Conservation (phyloP, 2,888 invertebrate genomes). For the Icerya purchasi region DNA sequence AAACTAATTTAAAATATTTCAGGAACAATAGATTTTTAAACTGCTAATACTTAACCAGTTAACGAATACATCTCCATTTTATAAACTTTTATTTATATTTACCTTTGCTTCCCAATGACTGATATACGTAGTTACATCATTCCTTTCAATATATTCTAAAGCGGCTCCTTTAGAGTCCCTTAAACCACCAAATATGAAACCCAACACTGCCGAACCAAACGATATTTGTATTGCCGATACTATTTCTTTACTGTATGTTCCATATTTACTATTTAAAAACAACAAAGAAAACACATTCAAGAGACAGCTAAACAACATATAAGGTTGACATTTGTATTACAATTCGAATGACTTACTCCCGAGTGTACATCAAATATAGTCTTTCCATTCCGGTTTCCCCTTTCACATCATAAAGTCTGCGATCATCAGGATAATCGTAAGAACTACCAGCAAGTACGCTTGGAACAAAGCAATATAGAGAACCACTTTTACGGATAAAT, state of each 20-base stretch:
- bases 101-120: not conserved
- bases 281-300: too few species aligned
- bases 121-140: not conserved
- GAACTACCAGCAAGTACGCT: not conserved
- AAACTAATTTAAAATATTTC: too few species aligned
- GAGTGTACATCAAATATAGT: not conserved
- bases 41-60: too few species aligned
- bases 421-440: not conserved
- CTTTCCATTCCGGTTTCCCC: not conserved
- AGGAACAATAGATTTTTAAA: too few species aligned
- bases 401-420: not conserved
- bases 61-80: too few species aligned
- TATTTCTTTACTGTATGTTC: not conserved
- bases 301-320: too few species aligned
- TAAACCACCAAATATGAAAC: not conserved
- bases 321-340: too few species aligned
- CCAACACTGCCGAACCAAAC: not conserved
- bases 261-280: not conserved
- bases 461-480: not conserved
- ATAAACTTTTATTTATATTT: too few species aligned
- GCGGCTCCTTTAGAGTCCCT: not conserved
- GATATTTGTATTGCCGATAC: not conserved
- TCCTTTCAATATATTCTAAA: not conserved
- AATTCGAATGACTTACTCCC: not conserved
- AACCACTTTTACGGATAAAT: too few species aligned